These are phyloP conservation scores for Urocitellus parryii DNA, from an alignment of 2,113 vertebrate genomes.

Conservation along the genomic window DNA sequence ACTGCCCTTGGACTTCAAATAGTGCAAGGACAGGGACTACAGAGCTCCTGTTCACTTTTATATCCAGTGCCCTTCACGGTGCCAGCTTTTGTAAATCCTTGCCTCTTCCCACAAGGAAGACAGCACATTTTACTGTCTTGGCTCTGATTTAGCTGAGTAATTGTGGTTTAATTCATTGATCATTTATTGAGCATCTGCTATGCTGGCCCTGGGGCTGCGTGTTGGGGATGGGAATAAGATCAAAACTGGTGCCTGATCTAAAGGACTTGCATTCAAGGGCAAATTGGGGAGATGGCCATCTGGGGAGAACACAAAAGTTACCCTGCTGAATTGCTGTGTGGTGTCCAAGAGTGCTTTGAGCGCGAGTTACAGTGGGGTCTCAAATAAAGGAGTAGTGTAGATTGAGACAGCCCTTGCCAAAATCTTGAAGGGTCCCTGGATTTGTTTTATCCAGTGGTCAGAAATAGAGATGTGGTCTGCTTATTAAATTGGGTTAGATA, in stretches of 20 bases:
- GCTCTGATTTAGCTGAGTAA: slow-evolving; percentile 8
- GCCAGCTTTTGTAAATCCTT: slow-evolving; percentile 7
- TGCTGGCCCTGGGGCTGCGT: neutral
- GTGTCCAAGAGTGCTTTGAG: neutral
- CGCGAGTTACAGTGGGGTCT: neutral
- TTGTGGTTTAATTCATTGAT: slow-evolving; percentile 15
- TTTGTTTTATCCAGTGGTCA: neutral
- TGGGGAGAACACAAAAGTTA: neutral
- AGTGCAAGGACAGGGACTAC: neutral
- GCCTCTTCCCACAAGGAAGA: neutral
- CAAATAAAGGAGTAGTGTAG: neutral
- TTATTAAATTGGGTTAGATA: neutral
- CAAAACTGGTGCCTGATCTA: neutral
- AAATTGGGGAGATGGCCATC: neutral
- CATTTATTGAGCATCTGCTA: slow-evolving; percentile 29
- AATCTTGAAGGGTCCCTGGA: neutral
- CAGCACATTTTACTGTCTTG: neutral
- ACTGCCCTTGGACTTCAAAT: neutral
- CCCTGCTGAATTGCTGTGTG: neutral
- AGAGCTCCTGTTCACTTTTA: neutral
- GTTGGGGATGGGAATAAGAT: neutral
- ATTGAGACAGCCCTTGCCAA: neutral
- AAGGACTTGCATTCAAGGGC: neutral
- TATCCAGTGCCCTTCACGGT: neutral
- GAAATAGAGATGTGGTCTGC: neutral